A percentile compares a stretch with the other conserved stretches of the same genome.
Evolutionary conservation across 1,140 invertebrate species (phyloP).

Genomic region (Drosophila biarmipes): DNA sequence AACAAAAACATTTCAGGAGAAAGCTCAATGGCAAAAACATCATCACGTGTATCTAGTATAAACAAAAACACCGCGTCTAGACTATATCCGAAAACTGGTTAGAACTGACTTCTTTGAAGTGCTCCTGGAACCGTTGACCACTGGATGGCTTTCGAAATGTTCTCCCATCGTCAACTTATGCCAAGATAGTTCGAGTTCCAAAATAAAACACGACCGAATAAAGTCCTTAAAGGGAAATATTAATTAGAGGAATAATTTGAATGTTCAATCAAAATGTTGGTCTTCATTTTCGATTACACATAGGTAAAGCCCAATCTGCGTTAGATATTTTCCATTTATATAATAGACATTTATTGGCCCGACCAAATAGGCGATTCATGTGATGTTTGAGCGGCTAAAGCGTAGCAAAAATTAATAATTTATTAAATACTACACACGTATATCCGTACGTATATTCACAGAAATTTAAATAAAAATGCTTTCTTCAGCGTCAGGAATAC

Average conservation of each 20-base stretch:
- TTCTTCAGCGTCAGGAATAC: slow-evolving; percentile 23
- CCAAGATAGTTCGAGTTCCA: neutral
- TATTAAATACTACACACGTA: slow-evolving; percentile 70
- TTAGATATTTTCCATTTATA: slow-evolving; percentile 55
- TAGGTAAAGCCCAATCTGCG: slow-evolving; percentile 24
- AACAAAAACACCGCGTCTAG: slow-evolving; percentile 22
- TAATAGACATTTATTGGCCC: slow-evolving; percentile 57
- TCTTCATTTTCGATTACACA: slow-evolving; percentile 3
- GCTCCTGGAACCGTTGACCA: slow-evolving; percentile 6
- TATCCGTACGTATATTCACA: slow-evolving; percentile 11
- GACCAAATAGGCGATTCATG: slow-evolving; percentile 67
- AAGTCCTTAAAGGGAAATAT: slow-evolving; percentile 2
- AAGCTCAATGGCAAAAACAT: slow-evolving; percentile 45
- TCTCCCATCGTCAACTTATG: neutral
- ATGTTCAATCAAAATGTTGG: slow-evolving; percentile 32
- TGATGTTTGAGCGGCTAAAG: slow-evolving; percentile 59
- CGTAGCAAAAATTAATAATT: slow-evolving; percentile 75
- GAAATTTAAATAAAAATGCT: slow-evolving; percentile 42
- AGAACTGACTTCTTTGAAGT: slow-evolving; percentile 18
- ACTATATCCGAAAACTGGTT: slow-evolving; percentile 25
- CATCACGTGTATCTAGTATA: slow-evolving; percentile 65
- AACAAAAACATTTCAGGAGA: slow-evolving; percentile 58
- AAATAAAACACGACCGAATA: slow-evolving; percentile 26
- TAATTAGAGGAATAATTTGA: slow-evolving; percentile 32
- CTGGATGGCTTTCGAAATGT: neutral